Conservation (phyloP, 2,888 invertebrate species). For the Pyrocoelia pectoralis region DNA sequence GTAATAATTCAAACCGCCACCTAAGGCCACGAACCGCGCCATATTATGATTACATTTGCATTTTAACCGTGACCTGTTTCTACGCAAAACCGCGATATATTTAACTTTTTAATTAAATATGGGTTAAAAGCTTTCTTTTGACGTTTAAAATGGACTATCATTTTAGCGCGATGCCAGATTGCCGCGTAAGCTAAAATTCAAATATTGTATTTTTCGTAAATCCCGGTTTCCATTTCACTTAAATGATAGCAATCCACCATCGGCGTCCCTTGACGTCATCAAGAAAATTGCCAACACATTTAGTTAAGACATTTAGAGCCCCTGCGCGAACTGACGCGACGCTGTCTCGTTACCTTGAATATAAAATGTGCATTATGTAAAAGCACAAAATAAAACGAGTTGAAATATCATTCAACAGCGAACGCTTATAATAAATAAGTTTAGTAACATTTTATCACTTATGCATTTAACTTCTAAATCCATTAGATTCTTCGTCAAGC, state of each 20-base stretch:
- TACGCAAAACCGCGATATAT: slow-evolving; percentile 48
- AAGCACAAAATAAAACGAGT: slow-evolving; percentile 16
- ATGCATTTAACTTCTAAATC: neutral
- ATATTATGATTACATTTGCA: slow-evolving; percentile 51
- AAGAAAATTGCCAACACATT: slow-evolving; percentile 44
- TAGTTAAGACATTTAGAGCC: slow-evolving; percentile 38
- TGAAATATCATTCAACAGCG: neutral
- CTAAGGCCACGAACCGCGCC: slow-evolving; percentile 43
- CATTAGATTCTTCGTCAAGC: too few species aligned
- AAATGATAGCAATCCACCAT: slow-evolving; percentile 45
- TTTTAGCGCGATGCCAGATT: slow-evolving; percentile 32
- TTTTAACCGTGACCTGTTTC: slow-evolving; percentile 45
- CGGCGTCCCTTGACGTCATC: slow-evolving; percentile 42
- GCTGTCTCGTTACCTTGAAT: slow-evolving; percentile 36
- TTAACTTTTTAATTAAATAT: slow-evolving; percentile 51
- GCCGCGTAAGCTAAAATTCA: slow-evolving; percentile 30
- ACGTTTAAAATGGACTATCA: slow-evolving; percentile 35
- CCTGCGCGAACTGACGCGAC: slow-evolving; percentile 27
- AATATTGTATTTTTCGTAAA: slow-evolving; percentile 40
- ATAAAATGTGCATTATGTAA: slow-evolving; percentile 44
- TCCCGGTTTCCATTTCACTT: slow-evolving; percentile 46
- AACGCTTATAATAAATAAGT: neutral
- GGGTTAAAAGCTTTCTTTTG: slow-evolving; percentile 39
- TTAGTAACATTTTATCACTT: neutral
- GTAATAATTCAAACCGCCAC: slow-evolving; percentile 44